Conservation (phyloP, 2,888 invertebrate species). For the Drosophila neonasuta region DNA sequence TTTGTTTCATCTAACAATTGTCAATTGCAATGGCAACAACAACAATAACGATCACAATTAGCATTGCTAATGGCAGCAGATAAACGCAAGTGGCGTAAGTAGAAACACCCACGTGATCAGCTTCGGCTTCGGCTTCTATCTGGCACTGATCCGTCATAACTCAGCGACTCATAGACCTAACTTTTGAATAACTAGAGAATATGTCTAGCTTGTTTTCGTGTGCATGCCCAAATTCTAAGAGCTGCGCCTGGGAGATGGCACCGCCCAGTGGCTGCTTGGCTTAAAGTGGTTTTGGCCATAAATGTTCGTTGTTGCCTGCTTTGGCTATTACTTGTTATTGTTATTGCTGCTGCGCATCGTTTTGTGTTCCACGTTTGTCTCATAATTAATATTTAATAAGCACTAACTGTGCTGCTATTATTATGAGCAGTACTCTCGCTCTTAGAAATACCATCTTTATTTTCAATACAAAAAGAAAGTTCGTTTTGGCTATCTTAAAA, state of each 20-base stretch:
- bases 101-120: constrained; percentile 48
- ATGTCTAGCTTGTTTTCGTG: constrained; percentile 55
- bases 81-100: constrained; percentile 49
- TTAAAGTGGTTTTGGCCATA: constrained; percentile 72
- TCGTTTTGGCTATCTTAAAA: too few relatives aligned
- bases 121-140: background rate
- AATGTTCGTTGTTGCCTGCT: constrained; percentile 36
- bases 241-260: constrained; percentile 52
- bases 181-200: background rate
- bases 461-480: too few relatives aligned
- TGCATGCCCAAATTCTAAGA: constrained; percentile 64
- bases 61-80: constrained; percentile 68
- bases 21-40: constrained; percentile 32
- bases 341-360: constrained; percentile 51
- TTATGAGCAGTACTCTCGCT: background rate
- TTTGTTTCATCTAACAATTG: constrained; percentile 31
- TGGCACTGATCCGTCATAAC: constrained; percentile 20
- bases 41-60: constrained; percentile 54
- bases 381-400: constrained; percentile 79
- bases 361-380: constrained; percentile 35
- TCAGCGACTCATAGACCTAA: constrained; percentile 18
- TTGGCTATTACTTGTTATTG: constrained; percentile 30
- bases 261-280: constrained; percentile 69
- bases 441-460: too few relatives aligned
- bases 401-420: constrained; percentile 33